phyloP scores from a whole-genome alignment of 2,888 invertebrate genomes.

The Trypoxylon attenuatum region DNA sequence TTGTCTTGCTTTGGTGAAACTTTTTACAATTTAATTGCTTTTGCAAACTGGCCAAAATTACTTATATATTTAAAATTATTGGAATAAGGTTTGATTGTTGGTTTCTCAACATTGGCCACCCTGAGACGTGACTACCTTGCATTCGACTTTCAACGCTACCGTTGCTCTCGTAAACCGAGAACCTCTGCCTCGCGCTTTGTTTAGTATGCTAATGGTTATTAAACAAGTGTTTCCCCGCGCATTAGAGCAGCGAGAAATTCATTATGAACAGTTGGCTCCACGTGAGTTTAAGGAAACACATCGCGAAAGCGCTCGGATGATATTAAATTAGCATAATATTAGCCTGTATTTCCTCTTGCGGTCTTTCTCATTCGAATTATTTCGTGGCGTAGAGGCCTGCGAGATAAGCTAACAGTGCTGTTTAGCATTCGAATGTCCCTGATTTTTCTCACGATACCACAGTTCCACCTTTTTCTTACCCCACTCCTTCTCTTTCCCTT shows the following conservation, averaged over 20 bases:
- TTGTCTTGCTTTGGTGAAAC: too few relatives aligned
- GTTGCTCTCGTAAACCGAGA: neutral
- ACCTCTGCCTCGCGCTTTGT: conserved; percentile 45
- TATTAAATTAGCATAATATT: conserved; percentile 63
- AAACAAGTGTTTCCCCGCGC: conserved; percentile 59
- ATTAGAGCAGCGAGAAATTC: conserved; percentile 63
- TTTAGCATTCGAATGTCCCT: conserved; percentile 64
- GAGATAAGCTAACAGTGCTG: conserved; percentile 31
- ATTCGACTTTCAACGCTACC: too few relatives aligned
- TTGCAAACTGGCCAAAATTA: too few relatives aligned
- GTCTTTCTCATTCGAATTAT: conserved; percentile 40
- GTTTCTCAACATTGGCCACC: too few relatives aligned
- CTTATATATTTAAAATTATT: too few relatives aligned
- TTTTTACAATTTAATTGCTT: too few relatives aligned
- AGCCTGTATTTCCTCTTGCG: conserved; percentile 17
- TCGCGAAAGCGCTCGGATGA: conserved; percentile 22
- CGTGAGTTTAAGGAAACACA: conserved; percentile 26
- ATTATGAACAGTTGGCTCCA: conserved; percentile 36
- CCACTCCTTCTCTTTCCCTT: too few relatives aligned
- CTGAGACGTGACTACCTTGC: too few relatives aligned
- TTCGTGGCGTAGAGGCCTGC: too few relatives aligned
- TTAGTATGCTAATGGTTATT: conserved; percentile 61
- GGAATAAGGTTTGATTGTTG: too few relatives aligned
- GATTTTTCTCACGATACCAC: too few relatives aligned
- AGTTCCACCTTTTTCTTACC: too few relatives aligned